Evolutionary conservation across 1,140 invertebrate species (phyloP), one percentile per base, ranked within the genome.

Genomic region (Neelides sp.): DNA sequence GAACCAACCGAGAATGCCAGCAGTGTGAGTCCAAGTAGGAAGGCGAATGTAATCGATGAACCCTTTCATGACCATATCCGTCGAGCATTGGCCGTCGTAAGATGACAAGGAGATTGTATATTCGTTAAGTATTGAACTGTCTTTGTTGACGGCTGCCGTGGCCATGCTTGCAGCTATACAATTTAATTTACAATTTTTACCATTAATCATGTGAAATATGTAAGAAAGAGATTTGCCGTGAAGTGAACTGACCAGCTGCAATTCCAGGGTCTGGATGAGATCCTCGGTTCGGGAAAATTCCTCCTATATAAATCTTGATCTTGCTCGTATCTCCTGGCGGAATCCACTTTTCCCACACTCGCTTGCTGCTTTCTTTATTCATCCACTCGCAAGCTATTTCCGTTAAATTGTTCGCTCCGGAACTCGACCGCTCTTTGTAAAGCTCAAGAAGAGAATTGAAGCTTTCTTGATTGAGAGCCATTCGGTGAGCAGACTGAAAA

Each of bases 31-130:
- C 37, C 71, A 72, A 23, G 72, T 65, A 22, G 70, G 68, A 17
- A 72, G 67, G 2, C 73, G 64, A 5, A 82, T 78, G 55, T 80
- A 83, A 48, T 83, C 76, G 40, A 89, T 85, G 63, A 86, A 86
- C 0, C 76, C 70, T 57, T 78, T 81, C 76, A 88, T 80, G 1
- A 85, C 85, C 52, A 75, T 73, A 62, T 86, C 83, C 0, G 82
- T 68, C 45, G 76, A 72, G 64, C 85, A 90, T 50, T 79, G 71
- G 0, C 82, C 84, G 62, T 88, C 76, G 24, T 72, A 69, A 0
- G 72, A 67, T 4, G 75, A 46, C 12, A 86, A 49, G 63, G 1
- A 89, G 62, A 10, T 73, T 68, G 13, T 61, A 59, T 84, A 81
- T 58, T 80, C 73, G 0, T 68, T 65, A 8, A 87, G 63, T 17